Evolutionary conservation across 2,888 invertebrate genomes (phyloP), one percentile per base, ranked within the genome.

Genomic region (Campoletis raptor): DNA sequence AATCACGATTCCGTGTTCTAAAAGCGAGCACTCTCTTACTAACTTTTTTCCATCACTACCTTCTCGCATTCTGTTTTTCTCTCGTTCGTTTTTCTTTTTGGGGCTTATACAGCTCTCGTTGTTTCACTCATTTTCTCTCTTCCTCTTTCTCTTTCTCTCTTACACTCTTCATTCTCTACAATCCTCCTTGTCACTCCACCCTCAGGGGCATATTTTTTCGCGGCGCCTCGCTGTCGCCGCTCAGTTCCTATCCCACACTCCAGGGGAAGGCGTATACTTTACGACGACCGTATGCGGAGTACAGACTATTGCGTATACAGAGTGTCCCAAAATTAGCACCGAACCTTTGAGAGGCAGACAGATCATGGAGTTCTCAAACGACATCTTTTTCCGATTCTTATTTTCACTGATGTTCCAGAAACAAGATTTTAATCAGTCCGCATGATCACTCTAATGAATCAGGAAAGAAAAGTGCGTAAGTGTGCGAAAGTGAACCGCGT

Each of bases 151-250:
- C 36, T 64, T 36, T 36, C 18, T 64, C 64, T 36, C 45, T 45
- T 40, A 42, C 21, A 24, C 66, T 66, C 18, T n/a, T 36, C 4
- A 54, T 72, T 72, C 24, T 74, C 73, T 21, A 40, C 57, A 42
- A 74, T 74, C 57, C 73, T 70, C 73, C 73, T 24, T 54, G 73
- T 74, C 73, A 74, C 57, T 57, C n/a, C 40, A 54, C 57, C 73
- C 57, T 40, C 57, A 10, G 24, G 57, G 21, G 40, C 66, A 40
- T 57, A 57, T 74, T 73, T 73, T 74, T 74, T 57, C 40, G 40
- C 42, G 74, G 57, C 57, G 57, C 74, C 74, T 21, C 57, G 42
- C 37, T 74, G 74, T 74, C 74, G 74, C 74, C 52, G 52, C 36
- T 52, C n/a, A 10, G 40, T 74, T 57, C 24, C 74, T 42, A 37